Conservation (phyloP, 2,797 vertebrate species). For the Pangasius sanitwongsei region DNA sequence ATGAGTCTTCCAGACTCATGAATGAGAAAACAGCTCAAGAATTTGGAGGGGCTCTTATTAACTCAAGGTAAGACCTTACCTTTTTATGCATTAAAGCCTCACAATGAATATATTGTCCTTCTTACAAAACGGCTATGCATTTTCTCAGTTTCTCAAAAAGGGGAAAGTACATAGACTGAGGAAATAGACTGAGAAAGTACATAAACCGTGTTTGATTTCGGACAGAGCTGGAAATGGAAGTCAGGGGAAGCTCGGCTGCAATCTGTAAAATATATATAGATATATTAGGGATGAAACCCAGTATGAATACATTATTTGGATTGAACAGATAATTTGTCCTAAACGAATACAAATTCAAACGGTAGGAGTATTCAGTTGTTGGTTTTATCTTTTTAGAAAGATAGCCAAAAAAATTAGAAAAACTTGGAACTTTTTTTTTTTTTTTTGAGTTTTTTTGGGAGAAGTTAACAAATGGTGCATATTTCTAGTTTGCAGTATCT, state of each 20-base stretch:
- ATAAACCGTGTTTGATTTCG: neutral
- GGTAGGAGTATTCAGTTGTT: neutral
- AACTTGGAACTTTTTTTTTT: too few relatives aligned
- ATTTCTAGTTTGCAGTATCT: neutral
- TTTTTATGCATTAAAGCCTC: slow-evolving; percentile 33
- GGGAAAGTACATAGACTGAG: neutral
- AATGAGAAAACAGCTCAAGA: slow-evolving; percentile 31
- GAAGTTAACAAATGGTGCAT: neutral
- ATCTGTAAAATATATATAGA: neutral
- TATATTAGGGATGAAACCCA: neutral
- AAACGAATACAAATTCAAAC: neutral
- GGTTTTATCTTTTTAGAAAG: too few relatives aligned
- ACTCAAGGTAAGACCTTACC: slow-evolving; percentile 5
- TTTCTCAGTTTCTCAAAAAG: neutral
- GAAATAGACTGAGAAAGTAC: neutral
- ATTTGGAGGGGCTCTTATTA: slow-evolving; percentile 6
- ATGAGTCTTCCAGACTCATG: slow-evolving; percentile 55
- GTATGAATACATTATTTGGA: neutral
- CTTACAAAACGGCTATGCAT: neutral
- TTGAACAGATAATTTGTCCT: neutral
- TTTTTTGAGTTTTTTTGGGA: too few relatives aligned
- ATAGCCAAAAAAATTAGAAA: too few relatives aligned
- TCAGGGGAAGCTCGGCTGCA: neutral
- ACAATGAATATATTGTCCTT: slow-evolving; percentile 13
- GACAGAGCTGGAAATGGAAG: neutral